A percentile compares a stretch with the other conserved stretches of the same genome.
Evolutionary conservation across 2,797 vertebrate genomes (phyloP).

Genomic region (Xerus rutilus): DNA sequence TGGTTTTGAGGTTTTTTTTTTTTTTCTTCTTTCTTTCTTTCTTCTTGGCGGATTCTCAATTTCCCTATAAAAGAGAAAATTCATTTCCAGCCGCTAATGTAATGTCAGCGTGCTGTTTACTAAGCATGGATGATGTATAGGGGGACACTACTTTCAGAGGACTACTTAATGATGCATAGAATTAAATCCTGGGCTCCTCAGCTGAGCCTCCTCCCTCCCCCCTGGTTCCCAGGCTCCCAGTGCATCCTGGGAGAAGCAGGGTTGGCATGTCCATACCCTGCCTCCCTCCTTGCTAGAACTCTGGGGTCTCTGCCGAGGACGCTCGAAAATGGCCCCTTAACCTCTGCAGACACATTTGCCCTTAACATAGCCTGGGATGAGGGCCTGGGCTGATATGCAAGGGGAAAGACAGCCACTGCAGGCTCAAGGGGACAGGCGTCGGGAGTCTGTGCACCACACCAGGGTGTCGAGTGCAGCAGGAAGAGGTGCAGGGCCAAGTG

Average conservation of each 20-base stretch:
- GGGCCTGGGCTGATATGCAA: background rate
- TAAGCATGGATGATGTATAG: constrained; percentile 99
- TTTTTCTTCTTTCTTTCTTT: constrained; percentile 83
- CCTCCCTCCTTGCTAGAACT: constrained; percentile 51
- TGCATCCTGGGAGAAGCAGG: constrained; percentile 78
- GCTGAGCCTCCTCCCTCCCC: constrained; percentile 93
- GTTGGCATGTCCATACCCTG: constrained; percentile 60
- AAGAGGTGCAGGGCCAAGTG: background rate
- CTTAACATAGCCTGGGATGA: background rate
- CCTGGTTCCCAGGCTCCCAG: constrained; percentile 85
- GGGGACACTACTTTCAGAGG: constrained; percentile 97
- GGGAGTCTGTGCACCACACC: background rate
- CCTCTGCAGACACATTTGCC: background rate
- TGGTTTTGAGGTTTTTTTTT: constrained; percentile 83
- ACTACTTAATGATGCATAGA: constrained; percentile 99
- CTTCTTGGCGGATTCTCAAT: constrained; percentile 95
- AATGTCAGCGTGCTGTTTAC: constrained; percentile 99
- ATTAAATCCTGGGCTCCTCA: constrained; percentile 98
- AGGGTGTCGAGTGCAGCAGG: background rate
- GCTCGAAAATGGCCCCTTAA: constrained; percentile 76
- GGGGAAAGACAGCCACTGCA: background rate
- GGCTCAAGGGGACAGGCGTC: background rate
- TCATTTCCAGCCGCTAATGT: constrained; percentile 99
- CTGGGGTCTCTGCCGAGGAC: constrained; percentile 40
- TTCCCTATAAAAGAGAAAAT: constrained; percentile 99